Conservation (phyloP, 30 jellyfish, hydroid and myxozoan species). For the Mastigias papua region DNA sequence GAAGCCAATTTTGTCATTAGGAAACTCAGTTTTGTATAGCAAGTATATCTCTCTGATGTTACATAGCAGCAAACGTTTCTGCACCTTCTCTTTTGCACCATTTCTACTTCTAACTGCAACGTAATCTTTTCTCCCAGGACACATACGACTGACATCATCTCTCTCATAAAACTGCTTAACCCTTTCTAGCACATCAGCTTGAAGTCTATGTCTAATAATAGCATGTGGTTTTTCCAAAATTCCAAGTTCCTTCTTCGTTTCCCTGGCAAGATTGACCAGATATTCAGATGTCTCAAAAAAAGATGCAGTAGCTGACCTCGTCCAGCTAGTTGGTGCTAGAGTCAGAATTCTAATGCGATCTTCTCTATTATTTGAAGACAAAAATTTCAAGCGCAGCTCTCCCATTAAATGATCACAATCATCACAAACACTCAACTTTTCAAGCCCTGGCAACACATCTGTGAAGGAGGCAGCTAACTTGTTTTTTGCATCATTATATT, state of each 20-base stretch:
- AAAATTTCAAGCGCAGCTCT: no score
- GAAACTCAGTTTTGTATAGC: conserved; percentile 40
- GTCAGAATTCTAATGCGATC: conserved; percentile 25
- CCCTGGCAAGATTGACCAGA: neutral
- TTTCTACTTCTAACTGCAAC: neutral
- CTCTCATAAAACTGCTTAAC: neutral
- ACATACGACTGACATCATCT: conserved; percentile 1
- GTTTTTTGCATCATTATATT: no score
- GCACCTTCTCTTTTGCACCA: conserved; percentile 13
- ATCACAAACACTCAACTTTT: no score
- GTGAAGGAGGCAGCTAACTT: no score
- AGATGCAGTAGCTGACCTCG: neutral
- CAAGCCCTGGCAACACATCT: no score
- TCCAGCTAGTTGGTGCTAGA: conserved; percentile 53
- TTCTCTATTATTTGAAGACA: neutral
- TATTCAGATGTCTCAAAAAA: neutral
- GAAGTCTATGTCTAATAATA: neutral
- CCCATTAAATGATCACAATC: neutral
- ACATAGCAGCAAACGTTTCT: conserved; percentile 32
- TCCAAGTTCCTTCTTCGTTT: neutral
- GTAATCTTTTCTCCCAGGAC: conserved; percentile 29
- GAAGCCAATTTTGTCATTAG: conserved; percentile 45
- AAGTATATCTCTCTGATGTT: conserved; percentile 41
- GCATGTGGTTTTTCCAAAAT: neutral
- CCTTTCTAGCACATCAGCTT: neutral